Percentiles rank a stretch among this genome's conserved stretches.
These are phyloP conservation scores for Sipha maydis DNA, from an alignment of 2,888 invertebrate genomes.

Conservation along the genomic window DNA sequence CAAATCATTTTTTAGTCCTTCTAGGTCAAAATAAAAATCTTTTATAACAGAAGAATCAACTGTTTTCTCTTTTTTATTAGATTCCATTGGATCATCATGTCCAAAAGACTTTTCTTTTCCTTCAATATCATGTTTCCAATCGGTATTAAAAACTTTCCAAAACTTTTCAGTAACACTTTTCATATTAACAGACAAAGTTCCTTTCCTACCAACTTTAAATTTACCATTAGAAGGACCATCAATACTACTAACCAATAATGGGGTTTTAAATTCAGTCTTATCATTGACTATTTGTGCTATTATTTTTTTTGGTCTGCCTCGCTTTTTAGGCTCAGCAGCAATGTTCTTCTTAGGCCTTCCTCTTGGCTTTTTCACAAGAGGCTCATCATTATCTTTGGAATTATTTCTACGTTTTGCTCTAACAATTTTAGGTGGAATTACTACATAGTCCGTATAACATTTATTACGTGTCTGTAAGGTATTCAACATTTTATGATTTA, in stretches of 20 bases:
- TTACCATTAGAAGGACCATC: conserved; percentile 31
- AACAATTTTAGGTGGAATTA: conserved; percentile 22
- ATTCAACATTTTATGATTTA: conserved; percentile 58
- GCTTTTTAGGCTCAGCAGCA: conserved; percentile 20
- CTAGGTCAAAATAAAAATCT: neutral
- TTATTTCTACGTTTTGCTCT: conserved; percentile 31
- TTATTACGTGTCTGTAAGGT: conserved; percentile 59
- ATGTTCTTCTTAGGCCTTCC: conserved; percentile 48
- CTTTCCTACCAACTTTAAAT: neutral
- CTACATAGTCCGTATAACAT: conserved; percentile 34
- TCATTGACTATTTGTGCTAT: neutral
- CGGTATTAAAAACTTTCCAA: conserved; percentile 14
- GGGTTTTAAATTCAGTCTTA: neutral
- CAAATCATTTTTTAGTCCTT: conserved; percentile 30
- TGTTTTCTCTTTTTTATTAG: conserved; percentile 3
- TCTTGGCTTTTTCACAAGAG: conserved; percentile 48
- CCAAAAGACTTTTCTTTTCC: neutral
- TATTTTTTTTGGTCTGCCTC: conserved; percentile 48
- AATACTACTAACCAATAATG: neutral
- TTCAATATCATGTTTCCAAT: neutral
- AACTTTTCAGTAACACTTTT: conserved; percentile 12
- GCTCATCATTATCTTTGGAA: conserved; percentile 2
- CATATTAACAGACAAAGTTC: neutral
- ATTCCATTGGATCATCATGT: neutral
- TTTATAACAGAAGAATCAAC: neutral